Evolutionary conservation across 2,888 invertebrate species (phyloP).

Genomic region (Rhaphigaster nebulosa): DNA sequence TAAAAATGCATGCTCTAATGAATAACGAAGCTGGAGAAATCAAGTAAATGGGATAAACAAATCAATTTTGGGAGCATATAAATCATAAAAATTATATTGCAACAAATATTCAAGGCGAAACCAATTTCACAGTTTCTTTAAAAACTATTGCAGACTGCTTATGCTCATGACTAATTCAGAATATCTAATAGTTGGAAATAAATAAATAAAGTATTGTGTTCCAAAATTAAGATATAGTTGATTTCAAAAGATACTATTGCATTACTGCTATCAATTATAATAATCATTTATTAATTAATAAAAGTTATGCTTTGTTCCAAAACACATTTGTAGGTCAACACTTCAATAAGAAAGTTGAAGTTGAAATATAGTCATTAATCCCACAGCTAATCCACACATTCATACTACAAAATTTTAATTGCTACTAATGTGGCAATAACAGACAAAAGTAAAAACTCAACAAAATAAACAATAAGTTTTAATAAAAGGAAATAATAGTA

Average conservation of each 20-base stretch:
- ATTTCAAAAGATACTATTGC: neutral
- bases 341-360: neutral
- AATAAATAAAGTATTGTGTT: too few relatives aligned
- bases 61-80: too few relatives aligned
- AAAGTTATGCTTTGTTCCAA: neutral
- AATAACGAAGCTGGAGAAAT: neutral
- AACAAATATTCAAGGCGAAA: too few relatives aligned
- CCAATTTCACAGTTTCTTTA: neutral
- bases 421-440: neutral
- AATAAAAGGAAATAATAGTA: neutral
- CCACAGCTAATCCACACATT: neutral
- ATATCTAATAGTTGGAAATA: too few relatives aligned
- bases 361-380: neutral
- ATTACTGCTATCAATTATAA: neutral
- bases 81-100: too few relatives aligned
- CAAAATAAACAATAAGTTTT: neutral
- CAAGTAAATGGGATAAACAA: too few relatives aligned
- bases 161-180: too few relatives aligned
- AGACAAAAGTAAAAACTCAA: neutral
- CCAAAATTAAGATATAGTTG: neutral
- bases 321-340: neutral
- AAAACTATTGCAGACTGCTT: neutral
- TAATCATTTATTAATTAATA: neutral
- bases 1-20: neutral
- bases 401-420: neutral